Percentiles rank a stretch among this genome's conserved stretches.
Conservation (phyloP, 2,888 invertebrate species). For the Chloromyia formosa region DNA sequence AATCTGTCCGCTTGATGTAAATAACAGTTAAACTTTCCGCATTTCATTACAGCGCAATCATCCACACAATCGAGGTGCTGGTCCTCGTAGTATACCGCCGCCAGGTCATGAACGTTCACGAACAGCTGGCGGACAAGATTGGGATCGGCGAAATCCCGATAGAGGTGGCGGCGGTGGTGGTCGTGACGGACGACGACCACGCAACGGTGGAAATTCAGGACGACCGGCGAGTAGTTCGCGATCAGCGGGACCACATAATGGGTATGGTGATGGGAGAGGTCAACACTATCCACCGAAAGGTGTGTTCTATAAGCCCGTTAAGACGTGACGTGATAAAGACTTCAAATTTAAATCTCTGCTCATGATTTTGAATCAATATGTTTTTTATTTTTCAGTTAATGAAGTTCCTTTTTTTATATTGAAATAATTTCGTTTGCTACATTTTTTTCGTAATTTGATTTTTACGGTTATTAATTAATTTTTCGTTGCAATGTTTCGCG, state of each 20-base stretch:
- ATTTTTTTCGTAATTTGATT: slow-evolving; percentile 10
- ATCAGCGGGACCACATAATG: slow-evolving; percentile 69
- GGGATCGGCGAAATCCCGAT: slow-evolving; percentile 59
- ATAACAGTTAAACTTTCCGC: too few relatives aligned
- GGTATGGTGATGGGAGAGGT: slow-evolving; percentile 76
- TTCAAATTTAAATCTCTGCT: neutral
- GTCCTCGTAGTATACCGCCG: slow-evolving; percentile 66
- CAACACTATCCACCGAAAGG: slow-evolving; percentile 79
- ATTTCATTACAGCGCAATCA: slow-evolving; percentile 63
- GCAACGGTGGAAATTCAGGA: slow-evolving; percentile 54
- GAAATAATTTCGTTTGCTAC: slow-evolving; percentile 10
- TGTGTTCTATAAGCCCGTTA: slow-evolving; percentile 61
- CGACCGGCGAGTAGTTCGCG: slow-evolving; percentile 60
- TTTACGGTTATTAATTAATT: slow-evolving; percentile 20
- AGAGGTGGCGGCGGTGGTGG: slow-evolving; percentile 46
- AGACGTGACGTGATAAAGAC: slow-evolving; percentile 45
- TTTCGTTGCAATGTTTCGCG: slow-evolving; percentile 3
- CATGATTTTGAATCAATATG: neutral
- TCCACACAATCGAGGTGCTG: slow-evolving; percentile 59
- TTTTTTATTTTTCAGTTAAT: slow-evolving; percentile 34
- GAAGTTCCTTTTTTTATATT: neutral
- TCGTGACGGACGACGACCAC: slow-evolving; percentile 54
- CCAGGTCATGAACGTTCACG: slow-evolving; percentile 64
- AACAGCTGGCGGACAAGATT: slow-evolving; percentile 59
- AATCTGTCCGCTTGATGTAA: too few relatives aligned